phyloP scores from a whole-genome alignment of 30 jellyfish, hydroid and myxozoan genomes.

The Aurelia aurita complex sp. Pacific region DNA sequence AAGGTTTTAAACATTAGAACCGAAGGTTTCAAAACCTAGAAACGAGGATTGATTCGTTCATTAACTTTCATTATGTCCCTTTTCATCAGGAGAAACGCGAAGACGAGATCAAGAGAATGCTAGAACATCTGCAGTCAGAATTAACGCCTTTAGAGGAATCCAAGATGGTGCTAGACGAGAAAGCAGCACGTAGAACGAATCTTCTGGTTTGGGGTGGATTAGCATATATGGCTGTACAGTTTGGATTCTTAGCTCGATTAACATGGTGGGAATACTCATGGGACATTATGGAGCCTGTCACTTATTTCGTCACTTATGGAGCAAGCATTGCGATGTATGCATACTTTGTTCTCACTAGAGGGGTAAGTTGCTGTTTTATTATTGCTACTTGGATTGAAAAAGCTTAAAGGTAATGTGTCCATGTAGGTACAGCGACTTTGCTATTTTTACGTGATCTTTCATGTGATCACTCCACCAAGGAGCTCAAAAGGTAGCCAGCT shows the following conservation, averaged over 20 bases:
- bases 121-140: conserved; percentile 66
- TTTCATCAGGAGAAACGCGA: conserved; percentile 79
- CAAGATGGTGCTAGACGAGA: conserved; percentile 64
- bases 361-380: conserved; percentile 78
- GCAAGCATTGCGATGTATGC: conserved; percentile 94
- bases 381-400: no score
- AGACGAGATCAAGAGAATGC: conserved; percentile 46
- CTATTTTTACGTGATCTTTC: no score
- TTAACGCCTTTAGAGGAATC: conserved; percentile 86
- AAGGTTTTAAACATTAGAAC: no score
- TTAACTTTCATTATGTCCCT: neutral
- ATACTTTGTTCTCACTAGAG: conserved; percentile 89
- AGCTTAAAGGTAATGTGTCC: no score
- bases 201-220: conserved; percentile 94
- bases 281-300: conserved; percentile 99
- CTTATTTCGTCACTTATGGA: conserved; percentile 94
- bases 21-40: no score
- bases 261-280: conserved; percentile 99
- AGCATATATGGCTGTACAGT: conserved; percentile 96
- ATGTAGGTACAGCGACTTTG: no score
- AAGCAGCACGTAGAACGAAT: conserved; percentile 82
- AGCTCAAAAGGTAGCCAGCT: no score
- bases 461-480: no score
- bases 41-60: no score
- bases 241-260: conserved; percentile 96